These are phyloP conservation scores for Xyrichtys novacula DNA, from an alignment of 2,797 vertebrate genomes.

Conservation along the genomic window DNA sequence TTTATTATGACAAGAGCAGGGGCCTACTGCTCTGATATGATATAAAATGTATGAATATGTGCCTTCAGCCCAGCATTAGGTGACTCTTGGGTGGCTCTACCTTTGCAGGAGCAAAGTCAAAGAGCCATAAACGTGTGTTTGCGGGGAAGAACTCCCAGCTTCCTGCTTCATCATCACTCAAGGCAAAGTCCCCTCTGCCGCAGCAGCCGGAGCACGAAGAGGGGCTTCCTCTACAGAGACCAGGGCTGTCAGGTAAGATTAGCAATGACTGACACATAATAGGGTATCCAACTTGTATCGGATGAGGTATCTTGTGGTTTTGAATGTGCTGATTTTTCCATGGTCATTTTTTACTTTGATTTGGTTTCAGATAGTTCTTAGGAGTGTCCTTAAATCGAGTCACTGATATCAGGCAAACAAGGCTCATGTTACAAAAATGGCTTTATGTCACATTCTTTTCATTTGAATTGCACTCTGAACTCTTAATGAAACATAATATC, in stretches of 20 bases:
- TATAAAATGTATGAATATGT: not conserved
- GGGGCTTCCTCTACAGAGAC: constrained; percentile 17
- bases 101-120: constrained; percentile 84
- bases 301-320: not conserved
- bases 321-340: not conserved
- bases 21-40: not conserved
- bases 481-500: not conserved
- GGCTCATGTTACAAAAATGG: not conserved
- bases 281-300: not conserved
- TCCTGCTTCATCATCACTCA: constrained; percentile 58
- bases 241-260: constrained; percentile 57
- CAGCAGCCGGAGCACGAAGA: constrained; percentile 14
- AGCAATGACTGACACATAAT: not conserved
- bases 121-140: constrained; percentile 77
- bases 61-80: not conserved
- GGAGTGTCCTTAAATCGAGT: not conserved
- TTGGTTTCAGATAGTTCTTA: not conserved
- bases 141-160: constrained; percentile 44
- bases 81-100: constrained; percentile 51
- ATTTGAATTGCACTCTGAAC: not conserved
- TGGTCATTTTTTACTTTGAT: not conserved
- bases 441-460: not conserved
- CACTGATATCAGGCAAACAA: not conserved
- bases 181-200: constrained; percentile 15
- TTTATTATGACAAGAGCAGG: not conserved